Conservation (phyloP, 2,888 invertebrate species). For the Agriopis aurantiaria region DNA sequence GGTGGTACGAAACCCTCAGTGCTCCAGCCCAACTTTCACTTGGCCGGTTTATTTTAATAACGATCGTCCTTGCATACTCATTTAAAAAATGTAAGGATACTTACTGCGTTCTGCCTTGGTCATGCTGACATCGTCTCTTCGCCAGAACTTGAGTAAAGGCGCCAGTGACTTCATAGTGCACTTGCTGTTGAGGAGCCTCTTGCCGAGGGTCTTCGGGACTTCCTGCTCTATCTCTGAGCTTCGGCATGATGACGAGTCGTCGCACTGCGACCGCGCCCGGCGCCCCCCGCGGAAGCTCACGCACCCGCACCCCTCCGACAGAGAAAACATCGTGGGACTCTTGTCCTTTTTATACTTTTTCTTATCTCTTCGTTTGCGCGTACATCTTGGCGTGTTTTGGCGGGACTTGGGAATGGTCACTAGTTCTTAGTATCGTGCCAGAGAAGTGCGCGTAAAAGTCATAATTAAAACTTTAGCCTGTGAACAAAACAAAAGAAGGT, state of each 20-base stretch:
- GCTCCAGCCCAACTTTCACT: too few relatives aligned
- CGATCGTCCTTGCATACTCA: too few relatives aligned
- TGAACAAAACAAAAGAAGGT: conserved; percentile 35
- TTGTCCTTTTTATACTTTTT: conserved; percentile 77
- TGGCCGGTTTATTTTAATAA: too few relatives aligned
- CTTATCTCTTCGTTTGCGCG: conserved; percentile 82
- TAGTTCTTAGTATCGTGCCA: conserved; percentile 15
- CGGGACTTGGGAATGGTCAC: conserved; percentile 76
- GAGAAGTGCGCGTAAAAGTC: conserved; percentile 36
- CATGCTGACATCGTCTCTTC: conserved; percentile 90
- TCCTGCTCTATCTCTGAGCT: conserved; percentile 84
- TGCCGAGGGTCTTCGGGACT: conserved; percentile 73
- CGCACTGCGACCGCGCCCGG: conserved; percentile 73
- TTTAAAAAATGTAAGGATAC: conserved; percentile 51
- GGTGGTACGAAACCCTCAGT: too few relatives aligned
- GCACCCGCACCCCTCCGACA: conserved; percentile 82
- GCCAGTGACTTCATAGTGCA: conserved; percentile 85
- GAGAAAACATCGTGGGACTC: conserved; percentile 81
- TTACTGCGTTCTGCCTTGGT: conserved; percentile 92
- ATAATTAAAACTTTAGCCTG: conserved; percentile 52
- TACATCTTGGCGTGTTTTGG: conserved; percentile 77
- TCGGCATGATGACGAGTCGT: conserved; percentile 81
- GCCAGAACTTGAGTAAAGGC: conserved; percentile 89
- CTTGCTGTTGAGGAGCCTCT: conserved; percentile 73
- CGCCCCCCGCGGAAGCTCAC: conserved; percentile 76